These are phyloP conservation scores for Dascillus cervinus DNA, from an alignment of 2,888 invertebrate species.

Conservation along the genomic window DNA sequence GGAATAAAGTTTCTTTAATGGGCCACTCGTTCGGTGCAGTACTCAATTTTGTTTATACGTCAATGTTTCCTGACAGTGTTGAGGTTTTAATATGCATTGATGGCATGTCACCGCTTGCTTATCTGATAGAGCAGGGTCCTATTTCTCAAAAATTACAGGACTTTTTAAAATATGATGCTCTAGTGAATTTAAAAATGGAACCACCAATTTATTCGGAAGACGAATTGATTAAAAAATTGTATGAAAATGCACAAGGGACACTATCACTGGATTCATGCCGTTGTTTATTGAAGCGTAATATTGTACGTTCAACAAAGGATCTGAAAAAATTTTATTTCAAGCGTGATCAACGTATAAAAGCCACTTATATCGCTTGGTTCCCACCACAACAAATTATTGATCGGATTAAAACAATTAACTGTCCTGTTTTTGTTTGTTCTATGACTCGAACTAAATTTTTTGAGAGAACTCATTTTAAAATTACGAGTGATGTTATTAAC, in stretches of 20 bases:
- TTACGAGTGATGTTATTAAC: too few relatives aligned
- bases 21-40: constrained; percentile 64
- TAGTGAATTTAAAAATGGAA: background rate
- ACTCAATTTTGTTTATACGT: constrained; percentile 52
- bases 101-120: constrained; percentile 40
- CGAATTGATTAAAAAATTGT: constrained; percentile 48
- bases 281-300: constrained; percentile 47
- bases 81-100: constrained; percentile 52
- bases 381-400: constrained; percentile 1
- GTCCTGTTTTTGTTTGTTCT: too few relatives aligned
- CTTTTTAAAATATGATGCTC: constrained; percentile 2
- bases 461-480: too few relatives aligned
- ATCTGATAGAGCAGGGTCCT: background rate
- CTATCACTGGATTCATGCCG: constrained; percentile 48
- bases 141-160: background rate
- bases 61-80: constrained; percentile 53
- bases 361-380: constrained; percentile 33
- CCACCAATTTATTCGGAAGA: constrained; percentile 44
- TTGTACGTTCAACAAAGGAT: constrained; percentile 44
- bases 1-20: constrained; percentile 60
- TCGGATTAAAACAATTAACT: background rate
- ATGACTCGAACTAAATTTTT: too few relatives aligned
- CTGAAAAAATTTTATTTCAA: constrained; percentile 53
- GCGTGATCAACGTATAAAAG: constrained; percentile 54
- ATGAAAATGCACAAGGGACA: constrained; percentile 47